Conservation (phyloP, 1,140 invertebrate genomes). For the Protaetia brevitarsis region DNA sequence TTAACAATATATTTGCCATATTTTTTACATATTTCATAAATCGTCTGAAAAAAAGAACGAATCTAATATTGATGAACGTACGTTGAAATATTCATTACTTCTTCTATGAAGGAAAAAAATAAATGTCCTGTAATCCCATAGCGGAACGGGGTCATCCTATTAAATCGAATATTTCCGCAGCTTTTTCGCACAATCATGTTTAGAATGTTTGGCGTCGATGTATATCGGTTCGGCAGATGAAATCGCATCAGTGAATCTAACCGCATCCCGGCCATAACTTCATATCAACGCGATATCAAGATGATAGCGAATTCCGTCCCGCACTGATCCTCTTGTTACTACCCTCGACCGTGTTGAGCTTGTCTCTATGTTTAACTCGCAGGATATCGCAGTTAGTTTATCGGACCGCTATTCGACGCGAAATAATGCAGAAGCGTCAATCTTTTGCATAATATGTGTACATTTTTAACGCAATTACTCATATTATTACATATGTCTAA, state of each 20-base stretch:
- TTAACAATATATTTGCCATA: too few relatives aligned
- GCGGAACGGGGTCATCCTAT: not conserved
- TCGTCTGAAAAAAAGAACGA: not conserved
- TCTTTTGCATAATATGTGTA: too few relatives aligned
- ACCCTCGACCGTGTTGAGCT: not conserved
- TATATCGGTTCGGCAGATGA: constrained; percentile 26
- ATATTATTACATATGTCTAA: not conserved
- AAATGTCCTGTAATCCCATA: not conserved
- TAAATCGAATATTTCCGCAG: not conserved
- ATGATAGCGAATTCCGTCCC: constrained; percentile 31
- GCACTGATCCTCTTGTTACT: constrained; percentile 24
- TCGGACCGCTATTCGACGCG: not conserved
- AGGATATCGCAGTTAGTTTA: constrained; percentile 1
- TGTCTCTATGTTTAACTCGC: constrained; percentile 11
- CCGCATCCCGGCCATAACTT: constrained; percentile 38
- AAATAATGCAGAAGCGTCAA: too few relatives aligned
- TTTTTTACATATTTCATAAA: too few relatives aligned
- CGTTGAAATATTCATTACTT: not conserved
- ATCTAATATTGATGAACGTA: too few relatives aligned
- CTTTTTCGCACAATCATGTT: constrained; percentile 13
- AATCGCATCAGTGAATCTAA: constrained; percentile 41
- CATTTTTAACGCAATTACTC: too few relatives aligned
- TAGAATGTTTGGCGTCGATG: constrained; percentile 3
- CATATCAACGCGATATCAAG: constrained; percentile 39
- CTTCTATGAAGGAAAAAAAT: constrained; percentile 1